phyloP scores from a whole-genome alignment of 2,113 vertebrate genomes.

The Neogobius melanostomus region DNA sequence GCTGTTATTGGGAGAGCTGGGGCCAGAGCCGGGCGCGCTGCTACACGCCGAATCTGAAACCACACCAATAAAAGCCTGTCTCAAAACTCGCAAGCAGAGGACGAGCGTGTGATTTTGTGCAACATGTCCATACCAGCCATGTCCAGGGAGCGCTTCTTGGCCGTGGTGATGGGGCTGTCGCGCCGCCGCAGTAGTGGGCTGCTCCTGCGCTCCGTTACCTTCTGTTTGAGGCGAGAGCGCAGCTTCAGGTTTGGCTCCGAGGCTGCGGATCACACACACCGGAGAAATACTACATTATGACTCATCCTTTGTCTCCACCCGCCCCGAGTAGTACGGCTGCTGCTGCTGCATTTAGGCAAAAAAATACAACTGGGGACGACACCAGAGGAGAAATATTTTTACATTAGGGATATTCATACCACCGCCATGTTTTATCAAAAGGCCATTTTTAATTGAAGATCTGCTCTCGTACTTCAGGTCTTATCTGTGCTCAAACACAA shows the following conservation, averaged over 20 bases:
- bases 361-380: background rate
- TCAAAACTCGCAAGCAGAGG: background rate
- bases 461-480: background rate
- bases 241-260: constrained; percentile 96
- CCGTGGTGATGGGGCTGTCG: constrained; percentile 84
- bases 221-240: constrained; percentile 93
- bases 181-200: constrained; percentile 89
- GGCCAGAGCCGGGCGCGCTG: constrained; percentile 93
- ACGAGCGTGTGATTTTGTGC: background rate
- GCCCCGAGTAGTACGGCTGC: background rate
- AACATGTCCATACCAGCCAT: constrained; percentile 78
- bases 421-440: too few relatives aligned
- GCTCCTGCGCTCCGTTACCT: constrained; percentile 91
- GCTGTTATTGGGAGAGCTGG: constrained; percentile 96
- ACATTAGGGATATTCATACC: background rate
- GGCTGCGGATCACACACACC: constrained; percentile 64
- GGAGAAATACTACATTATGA: background rate
- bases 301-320: background rate
- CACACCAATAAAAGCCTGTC: background rate
- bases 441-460: too few relatives aligned
- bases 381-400: background rate
- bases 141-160: constrained; percentile 92
- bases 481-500: too few relatives aligned
- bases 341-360: background rate
- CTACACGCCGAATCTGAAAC: constrained; percentile 88